These are phyloP conservation scores for Sebastes diploproa DNA, from an alignment of 2,797 vertebrate genomes.

Conservation along the genomic window DNA sequence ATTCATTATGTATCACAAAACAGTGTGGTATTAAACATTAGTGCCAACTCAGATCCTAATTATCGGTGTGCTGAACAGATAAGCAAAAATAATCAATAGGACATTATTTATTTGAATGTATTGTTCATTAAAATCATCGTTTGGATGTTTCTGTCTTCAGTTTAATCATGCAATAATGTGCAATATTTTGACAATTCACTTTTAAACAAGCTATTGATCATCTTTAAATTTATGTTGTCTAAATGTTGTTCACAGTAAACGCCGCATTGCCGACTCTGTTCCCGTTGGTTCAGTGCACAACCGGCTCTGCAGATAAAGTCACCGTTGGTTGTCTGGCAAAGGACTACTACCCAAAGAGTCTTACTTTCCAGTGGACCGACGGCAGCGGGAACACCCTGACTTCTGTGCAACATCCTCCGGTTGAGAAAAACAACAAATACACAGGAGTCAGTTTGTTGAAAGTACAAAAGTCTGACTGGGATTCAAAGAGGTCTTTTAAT, in stretches of 20 bases:
- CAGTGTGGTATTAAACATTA: neutral
- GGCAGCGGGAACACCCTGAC: rapidly evolving
- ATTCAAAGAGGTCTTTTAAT: neutral
- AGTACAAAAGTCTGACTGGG: neutral
- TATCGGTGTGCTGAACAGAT: neutral
- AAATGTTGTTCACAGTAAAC: neutral
- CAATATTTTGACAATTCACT: neutral
- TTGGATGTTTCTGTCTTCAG: neutral
- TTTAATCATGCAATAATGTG: neutral
- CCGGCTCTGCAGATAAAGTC: rapidly evolving
- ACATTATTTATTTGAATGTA: neutral
- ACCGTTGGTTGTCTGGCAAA: conserved; percentile 43
- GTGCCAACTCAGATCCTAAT: neutral
- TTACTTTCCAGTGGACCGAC: conserved; percentile 21
- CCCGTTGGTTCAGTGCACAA: neutral
- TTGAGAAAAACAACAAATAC: neutral
- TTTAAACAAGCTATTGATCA: neutral
- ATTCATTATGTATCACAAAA: neutral
- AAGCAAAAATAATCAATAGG: too few relatives aligned
- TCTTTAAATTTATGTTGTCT: neutral
- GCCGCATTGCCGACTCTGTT: rapidly evolving
- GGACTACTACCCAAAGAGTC: neutral
- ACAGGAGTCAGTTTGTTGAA: conserved; percentile 11
- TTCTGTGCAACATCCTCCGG: neutral
- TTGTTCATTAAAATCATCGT: neutral